Evolutionary conservation across 1,140 invertebrate species (phyloP).

Genomic region (Orius insidiosus): DNA sequence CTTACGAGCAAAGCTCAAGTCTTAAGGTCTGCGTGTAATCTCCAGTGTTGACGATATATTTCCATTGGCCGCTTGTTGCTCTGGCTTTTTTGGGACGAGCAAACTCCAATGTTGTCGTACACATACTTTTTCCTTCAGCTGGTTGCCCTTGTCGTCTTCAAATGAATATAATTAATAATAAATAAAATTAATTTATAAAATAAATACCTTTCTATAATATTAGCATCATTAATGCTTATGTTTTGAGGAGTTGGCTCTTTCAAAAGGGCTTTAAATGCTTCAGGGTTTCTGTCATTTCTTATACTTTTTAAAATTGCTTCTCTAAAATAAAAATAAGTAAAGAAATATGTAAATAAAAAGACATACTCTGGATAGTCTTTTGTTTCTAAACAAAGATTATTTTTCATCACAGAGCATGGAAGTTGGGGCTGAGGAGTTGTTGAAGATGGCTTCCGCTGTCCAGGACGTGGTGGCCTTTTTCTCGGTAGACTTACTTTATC

Average conservation of each 20-base stretch:
- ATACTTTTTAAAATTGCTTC: constrained; percentile 60
- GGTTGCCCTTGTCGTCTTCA: constrained; percentile 33
- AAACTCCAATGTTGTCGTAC: constrained; percentile 67
- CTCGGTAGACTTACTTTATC: neutral
- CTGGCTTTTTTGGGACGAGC: constrained; percentile 63
- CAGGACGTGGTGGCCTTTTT: constrained; percentile 1
- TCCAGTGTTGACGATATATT: constrained; percentile 71
- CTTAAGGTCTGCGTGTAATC: constrained; percentile 70
- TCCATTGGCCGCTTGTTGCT: constrained; percentile 66
- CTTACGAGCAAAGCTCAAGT: constrained; percentile 61
- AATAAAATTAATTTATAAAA: neutral
- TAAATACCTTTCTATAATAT: constrained; percentile 9
- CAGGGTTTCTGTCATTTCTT: constrained; percentile 21
- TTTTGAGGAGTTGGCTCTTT: constrained; percentile 29
- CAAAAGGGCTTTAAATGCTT: constrained; percentile 4
- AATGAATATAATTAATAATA: too few relatives aligned
- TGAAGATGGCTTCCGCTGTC: constrained; percentile 3
- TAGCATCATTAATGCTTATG: constrained; percentile 31
- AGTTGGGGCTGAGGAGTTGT: too few relatives aligned
- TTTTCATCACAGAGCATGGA: constrained; percentile 2
- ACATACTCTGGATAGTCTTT: constrained; percentile 62
- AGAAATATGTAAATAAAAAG: constrained; percentile 8
- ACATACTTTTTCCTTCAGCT: constrained; percentile 47
- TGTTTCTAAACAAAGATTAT: constrained; percentile 45
- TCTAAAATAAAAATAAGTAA: constrained; percentile 26